Conservation (phyloP, 2,797 vertebrate species). For the Acrocephalus scirpaceus region DNA sequence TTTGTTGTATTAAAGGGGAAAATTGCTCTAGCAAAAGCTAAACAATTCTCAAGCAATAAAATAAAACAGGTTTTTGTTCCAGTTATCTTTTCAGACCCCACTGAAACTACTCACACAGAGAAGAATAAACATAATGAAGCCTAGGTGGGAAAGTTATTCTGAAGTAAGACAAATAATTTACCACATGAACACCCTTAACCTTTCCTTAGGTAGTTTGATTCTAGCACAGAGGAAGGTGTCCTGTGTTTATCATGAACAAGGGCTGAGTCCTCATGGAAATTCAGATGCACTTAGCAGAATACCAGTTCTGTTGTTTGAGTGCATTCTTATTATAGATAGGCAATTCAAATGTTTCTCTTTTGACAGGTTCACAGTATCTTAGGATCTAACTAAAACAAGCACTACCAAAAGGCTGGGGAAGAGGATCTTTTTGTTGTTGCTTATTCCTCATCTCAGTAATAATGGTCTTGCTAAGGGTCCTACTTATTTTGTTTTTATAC, state of each 20-base stretch:
- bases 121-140: not conserved
- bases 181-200: not conserved
- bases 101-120: not conserved
- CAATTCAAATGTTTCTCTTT: not conserved
- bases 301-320: not conserved
- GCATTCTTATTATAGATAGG: not conserved
- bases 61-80: not conserved
- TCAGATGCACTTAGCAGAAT: not conserved
- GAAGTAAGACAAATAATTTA: not conserved
- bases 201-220: not conserved
- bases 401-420: not conserved
- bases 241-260: not conserved
- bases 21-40: not conserved
- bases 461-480: not conserved
- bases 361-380: not conserved
- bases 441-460: not conserved
- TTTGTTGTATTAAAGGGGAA: not conserved
- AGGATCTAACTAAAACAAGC: not conserved
- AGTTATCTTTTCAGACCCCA: not conserved
- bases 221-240: not conserved
- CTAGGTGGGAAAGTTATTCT: not conserved
- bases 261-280: not conserved
- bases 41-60: not conserved
- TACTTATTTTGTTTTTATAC: not conserved
- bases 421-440: not conserved